Evolutionary conservation across 2,888 invertebrate genomes (phyloP).

Genomic region (Tetranychus truncatus): DNA sequence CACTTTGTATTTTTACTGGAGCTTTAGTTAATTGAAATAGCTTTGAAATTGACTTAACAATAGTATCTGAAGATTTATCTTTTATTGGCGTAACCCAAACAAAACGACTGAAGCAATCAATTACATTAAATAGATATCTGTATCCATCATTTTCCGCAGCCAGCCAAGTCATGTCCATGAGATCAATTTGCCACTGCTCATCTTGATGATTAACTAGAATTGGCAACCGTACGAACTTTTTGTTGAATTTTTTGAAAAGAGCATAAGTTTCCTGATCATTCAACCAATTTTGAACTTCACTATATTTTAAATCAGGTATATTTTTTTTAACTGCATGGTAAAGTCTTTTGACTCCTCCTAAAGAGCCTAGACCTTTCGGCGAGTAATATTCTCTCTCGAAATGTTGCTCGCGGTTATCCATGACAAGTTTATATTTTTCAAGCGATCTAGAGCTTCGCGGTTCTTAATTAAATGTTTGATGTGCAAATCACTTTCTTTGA

Average conservation of each 20-base stretch:
- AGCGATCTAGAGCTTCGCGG: too few species aligned
- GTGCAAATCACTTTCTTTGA: too few species aligned
- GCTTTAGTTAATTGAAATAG: too few species aligned
- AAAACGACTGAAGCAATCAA: slow-evolving; percentile 28
- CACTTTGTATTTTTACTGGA: too few species aligned
- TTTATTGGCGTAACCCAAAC: slow-evolving; percentile 27
- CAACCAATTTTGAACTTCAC: slow-evolving; percentile 19
- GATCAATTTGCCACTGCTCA: slow-evolving; percentile 27
- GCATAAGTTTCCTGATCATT: slow-evolving; percentile 18
- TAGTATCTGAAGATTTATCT: slow-evolving; percentile 24
- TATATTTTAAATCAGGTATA: not conserved
- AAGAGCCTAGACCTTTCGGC: not conserved
- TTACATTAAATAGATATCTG: slow-evolving; percentile 26
- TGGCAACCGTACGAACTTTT: slow-evolving; percentile 18
- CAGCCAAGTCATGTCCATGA: slow-evolving; percentile 23
- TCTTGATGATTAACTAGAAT: slow-evolving; percentile 25
- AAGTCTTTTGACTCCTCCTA: not conserved
- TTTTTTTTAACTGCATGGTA: not conserved
- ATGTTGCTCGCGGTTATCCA: too few species aligned
- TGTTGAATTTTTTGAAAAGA: slow-evolving; percentile 18
- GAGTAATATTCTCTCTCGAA: not conserved
- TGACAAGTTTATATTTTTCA: too few species aligned
- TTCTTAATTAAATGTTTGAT: too few species aligned
- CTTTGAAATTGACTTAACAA: too few species aligned
- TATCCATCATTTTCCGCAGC: slow-evolving; percentile 24